phyloP scores from a whole-genome alignment of 2,113 vertebrate genomes.

The Syngnathus scovelli region DNA sequence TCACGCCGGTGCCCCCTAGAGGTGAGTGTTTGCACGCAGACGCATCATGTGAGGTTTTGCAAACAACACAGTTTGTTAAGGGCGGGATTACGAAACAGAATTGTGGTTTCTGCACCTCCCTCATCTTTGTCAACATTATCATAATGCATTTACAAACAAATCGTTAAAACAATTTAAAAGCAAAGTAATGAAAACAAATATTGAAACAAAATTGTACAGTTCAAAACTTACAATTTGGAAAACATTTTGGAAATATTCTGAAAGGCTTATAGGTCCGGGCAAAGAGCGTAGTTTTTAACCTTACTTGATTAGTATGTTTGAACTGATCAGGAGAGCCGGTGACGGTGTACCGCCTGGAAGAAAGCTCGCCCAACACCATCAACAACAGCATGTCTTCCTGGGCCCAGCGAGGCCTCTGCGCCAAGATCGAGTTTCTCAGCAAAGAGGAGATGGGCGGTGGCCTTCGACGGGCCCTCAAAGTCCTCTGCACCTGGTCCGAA shows the following conservation, averaged over 20 bases:
- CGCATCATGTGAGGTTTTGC: neutral
- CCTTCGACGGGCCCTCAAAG: conserved; percentile 90
- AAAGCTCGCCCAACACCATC: conserved; percentile 92
- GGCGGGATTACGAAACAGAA: conserved; percentile 20
- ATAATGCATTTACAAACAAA: too few species aligned
- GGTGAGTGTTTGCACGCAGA: conserved; percentile 67
- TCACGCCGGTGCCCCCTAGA: conserved; percentile 95
- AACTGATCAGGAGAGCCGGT: conserved; percentile 82
- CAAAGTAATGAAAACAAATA: too few species aligned
- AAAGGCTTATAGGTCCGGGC: too few species aligned
- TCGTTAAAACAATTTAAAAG: too few species aligned
- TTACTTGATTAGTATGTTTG: neutral
- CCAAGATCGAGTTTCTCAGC: conserved; percentile 97
- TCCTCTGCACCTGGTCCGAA: conserved; percentile 95
- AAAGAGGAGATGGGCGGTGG: conserved; percentile 99
- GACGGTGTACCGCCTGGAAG: conserved; percentile 94
- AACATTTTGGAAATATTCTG: too few species aligned
- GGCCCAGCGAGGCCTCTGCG: conserved; percentile 93
- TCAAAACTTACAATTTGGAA: too few species aligned
- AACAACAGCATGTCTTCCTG: conserved; percentile 99
- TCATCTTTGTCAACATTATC: neutral
- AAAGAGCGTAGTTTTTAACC: too few species aligned
- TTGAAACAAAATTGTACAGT: too few species aligned
- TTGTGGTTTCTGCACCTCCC: neutral
- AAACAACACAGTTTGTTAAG: conserved; percentile 12